Conservation (phyloP, 2,888 invertebrate genomes). For the Craniophora ligustri region DNA sequence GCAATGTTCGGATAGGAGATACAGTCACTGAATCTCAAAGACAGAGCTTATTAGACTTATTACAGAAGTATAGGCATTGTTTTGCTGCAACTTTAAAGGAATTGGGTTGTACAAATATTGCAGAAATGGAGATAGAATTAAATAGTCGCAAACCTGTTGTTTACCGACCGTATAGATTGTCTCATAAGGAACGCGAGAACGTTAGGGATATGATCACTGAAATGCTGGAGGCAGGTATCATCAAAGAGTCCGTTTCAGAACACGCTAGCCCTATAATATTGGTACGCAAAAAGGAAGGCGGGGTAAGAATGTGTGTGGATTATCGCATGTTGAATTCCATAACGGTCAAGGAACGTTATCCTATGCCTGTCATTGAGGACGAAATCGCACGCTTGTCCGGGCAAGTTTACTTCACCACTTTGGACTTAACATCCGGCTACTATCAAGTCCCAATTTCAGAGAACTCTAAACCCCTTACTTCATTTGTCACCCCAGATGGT, state of each 20-base stretch:
- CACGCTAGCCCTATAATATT: conserved; percentile 7
- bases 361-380: conserved; percentile 44
- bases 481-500: conserved; percentile 63
- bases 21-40: background rate
- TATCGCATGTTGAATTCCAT: background rate
- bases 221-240: too few relatives aligned
- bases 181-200: too few relatives aligned
- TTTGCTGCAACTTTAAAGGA: background rate
- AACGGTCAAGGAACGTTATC: conserved; percentile 41
- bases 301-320: background rate
- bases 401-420: background rate
- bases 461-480: conserved; percentile 44
- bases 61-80: background rate
- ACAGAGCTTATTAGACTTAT: background rate
- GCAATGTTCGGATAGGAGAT: background rate
- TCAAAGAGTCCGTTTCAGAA: background rate
- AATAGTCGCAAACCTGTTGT: background rate
- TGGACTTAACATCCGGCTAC: background rate
- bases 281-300: conserved; percentile 1
- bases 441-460: conserved; percentile 14
- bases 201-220: too few relatives aligned
- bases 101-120: background rate
- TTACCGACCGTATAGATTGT: too few relatives aligned
- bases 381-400: conserved; percentile 12
- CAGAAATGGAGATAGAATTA: conserved; percentile 2